A percentile compares a stretch with the other conserved stretches of the same genome.
Conservation (phyloP, 2,113 vertebrate genomes). For the Caloenas nicobarica region DNA sequence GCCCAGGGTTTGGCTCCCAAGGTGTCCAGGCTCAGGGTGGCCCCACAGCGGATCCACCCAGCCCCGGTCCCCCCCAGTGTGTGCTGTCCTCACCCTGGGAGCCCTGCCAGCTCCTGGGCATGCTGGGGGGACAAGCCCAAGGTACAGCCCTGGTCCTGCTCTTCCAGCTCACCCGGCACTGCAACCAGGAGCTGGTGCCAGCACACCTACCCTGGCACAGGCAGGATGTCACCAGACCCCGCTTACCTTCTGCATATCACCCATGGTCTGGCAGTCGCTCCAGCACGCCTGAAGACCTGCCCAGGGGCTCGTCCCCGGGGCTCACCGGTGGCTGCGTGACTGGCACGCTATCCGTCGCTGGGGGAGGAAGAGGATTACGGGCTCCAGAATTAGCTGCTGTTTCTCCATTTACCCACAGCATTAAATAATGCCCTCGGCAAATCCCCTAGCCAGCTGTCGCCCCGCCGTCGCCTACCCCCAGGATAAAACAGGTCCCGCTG, state of each 20-base stretch:
- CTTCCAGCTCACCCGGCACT: neutral
- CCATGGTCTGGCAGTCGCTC: constrained; percentile 76
- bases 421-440: constrained; percentile 87
- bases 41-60: neutral
- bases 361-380: constrained; percentile 78
- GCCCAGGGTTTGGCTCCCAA: neutral
- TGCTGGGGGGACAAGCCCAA: rapidly evolving
- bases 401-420: constrained; percentile 77
- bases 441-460: constrained; percentile 86
- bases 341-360: constrained; percentile 4
- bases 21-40: neutral
- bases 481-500: neutral
- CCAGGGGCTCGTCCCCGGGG: neutral
- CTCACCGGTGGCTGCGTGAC: neutral
- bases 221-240: rapidly evolving
- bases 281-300: neutral
- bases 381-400: constrained; percentile 84
- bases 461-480: neutral
- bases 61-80: rapidly evolving
- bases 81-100: neutral
- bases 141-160: neutral
- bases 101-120: neutral
- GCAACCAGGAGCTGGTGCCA: rapidly evolving
- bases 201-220: neutral
- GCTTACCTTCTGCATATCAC: constrained; percentile 86